Conservation (phyloP, 2,113 vertebrate genomes). For the Sander lucioperca region DNA sequence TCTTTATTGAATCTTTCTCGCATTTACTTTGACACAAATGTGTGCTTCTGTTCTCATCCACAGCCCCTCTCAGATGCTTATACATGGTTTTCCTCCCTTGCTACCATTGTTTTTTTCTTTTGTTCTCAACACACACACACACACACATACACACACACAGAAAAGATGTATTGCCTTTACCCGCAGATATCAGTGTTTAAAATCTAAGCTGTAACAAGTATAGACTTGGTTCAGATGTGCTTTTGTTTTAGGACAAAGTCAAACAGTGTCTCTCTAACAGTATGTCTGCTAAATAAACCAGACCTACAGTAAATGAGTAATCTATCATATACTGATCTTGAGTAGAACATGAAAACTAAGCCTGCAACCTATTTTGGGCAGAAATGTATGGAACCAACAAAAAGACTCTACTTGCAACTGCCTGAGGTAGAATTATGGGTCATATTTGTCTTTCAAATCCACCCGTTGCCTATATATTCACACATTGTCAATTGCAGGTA, state of each 20-base stretch:
- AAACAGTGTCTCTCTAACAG: background rate
- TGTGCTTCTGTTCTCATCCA: background rate
- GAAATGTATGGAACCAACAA: background rate
- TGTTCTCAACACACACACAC: background rate
- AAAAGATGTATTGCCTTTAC: background rate
- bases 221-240: conserved; percentile 1
- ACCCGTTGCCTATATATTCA: background rate
- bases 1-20: conserved; percentile 26
- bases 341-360: background rate
- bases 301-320: background rate
- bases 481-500: background rate
- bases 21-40: conserved; percentile 26
- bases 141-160: background rate
- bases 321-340: background rate
- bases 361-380: background rate
- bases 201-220: background rate
- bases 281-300: conserved; percentile 2
- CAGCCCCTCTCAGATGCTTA: background rate
- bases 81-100: background rate
- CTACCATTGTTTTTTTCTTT: background rate
- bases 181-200: conserved; percentile 14
- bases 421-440: background rate
- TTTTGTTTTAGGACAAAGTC: background rate
- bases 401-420: background rate
- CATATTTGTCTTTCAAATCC: background rate